Evolutionary conservation across 1,140 invertebrate genomes (phyloP).

Genomic region (Lordiphosa clarofinis): DNA sequence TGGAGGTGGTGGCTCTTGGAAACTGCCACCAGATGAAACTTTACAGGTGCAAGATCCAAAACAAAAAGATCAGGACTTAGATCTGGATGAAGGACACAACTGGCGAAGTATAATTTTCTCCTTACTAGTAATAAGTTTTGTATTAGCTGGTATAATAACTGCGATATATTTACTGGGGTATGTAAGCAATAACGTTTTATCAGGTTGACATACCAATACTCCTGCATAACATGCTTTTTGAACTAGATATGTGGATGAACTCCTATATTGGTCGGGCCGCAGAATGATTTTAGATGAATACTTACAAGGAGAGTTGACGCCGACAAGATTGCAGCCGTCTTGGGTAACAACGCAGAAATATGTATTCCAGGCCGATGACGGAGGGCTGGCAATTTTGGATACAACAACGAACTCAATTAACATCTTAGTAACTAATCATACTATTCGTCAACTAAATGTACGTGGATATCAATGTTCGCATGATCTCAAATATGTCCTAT

Average conservation of each 20-base stretch:
- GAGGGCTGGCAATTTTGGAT: constrained; percentile 87
- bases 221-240: background rate
- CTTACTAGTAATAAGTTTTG: constrained; percentile 90
- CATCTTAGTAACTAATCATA: constrained; percentile 90
- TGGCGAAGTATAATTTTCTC: constrained; percentile 92
- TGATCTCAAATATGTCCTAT: constrained; percentile 90
- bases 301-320: constrained; percentile 87
- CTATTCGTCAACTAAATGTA: constrained; percentile 90
- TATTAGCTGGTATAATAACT: constrained; percentile 90
- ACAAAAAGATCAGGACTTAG: constrained; percentile 85
- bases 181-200: constrained; percentile 10
- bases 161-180: constrained; percentile 91
- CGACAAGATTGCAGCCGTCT: constrained; percentile 86
- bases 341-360: constrained; percentile 90
- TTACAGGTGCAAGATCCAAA: constrained; percentile 92
- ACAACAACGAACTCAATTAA: constrained; percentile 87
- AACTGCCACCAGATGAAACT: constrained; percentile 92
- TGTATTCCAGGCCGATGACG: constrained; percentile 91
- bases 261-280: constrained; percentile 90
- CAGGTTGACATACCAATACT: background rate
- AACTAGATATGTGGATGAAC: constrained; percentile 89
- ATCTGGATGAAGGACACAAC: constrained; percentile 88
- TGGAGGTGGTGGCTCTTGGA: constrained; percentile 87
- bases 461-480: constrained; percentile 89
- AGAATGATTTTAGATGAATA: constrained; percentile 90